phyloP scores from a whole-genome alignment of 2,113 vertebrate species.

The Glareola pratincola region DNA sequence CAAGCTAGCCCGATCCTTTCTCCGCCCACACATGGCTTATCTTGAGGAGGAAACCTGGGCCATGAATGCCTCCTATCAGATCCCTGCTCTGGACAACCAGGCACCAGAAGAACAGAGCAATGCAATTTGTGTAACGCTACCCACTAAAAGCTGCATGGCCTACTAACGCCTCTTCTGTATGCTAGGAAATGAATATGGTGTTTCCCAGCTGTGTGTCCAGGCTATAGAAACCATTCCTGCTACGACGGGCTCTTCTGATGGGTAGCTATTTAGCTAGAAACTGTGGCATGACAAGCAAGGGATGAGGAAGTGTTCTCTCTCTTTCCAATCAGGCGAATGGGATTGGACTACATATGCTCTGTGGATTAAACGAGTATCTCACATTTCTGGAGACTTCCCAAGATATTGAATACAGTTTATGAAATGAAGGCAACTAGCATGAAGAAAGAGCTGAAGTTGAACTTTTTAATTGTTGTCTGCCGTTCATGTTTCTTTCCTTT shows the following conservation, averaged over 20 bases:
- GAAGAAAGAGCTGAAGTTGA: not conserved
- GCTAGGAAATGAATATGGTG: rapidly evolving
- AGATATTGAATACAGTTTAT: not conserved
- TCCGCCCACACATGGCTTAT: not conserved
- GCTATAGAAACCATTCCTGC: not conserved
- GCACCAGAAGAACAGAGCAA: not conserved
- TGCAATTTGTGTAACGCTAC: not conserved
- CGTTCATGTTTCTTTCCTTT: not conserved
- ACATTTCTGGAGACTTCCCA: not conserved
- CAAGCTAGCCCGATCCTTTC: not conserved
- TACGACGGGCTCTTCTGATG: not conserved
- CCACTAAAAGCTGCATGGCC: not conserved
- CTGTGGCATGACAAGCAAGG: not conserved
- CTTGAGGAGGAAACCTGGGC: not conserved
- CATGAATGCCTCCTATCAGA: not conserved
- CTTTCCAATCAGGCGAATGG: not conserved
- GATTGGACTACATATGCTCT: not conserved
- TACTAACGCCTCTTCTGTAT: rapidly evolving
- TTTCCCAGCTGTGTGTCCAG: not conserved
- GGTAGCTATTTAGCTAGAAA: not conserved
- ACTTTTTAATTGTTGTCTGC: not conserved
- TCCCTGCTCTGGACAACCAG: not conserved
- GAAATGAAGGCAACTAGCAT: not conserved
- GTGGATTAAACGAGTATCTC: not conserved
- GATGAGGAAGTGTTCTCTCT: not conserved